These are phyloP conservation scores for Alethe castanea DNA, from an alignment of 2,113 vertebrate genomes.

Conservation along the genomic window DNA sequence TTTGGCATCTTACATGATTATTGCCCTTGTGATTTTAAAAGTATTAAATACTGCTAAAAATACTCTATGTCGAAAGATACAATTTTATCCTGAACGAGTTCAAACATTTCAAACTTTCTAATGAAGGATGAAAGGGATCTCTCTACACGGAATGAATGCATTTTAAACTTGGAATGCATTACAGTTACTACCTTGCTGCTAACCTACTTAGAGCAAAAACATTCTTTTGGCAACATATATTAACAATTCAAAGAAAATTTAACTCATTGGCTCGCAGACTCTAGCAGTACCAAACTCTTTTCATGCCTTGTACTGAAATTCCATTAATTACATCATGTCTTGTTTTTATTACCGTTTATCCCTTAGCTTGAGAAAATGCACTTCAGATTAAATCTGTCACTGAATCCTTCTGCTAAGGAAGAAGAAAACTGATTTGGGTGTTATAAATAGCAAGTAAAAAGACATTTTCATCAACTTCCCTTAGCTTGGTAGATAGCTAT, in stretches of 20 bases:
- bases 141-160: slow-evolving; percentile 30
- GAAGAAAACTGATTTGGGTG: neutral
- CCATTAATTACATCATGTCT: neutral
- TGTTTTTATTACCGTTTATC: slow-evolving; percentile 27
- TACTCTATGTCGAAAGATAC: neutral
- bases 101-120: neutral
- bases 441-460: neutral
- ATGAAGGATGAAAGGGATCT: neutral
- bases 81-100: neutral
- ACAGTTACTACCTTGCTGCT: neutral
- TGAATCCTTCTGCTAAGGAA: neutral
- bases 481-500: neutral
- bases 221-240: slow-evolving; percentile 1
- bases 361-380: neutral
- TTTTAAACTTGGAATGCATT: slow-evolving; percentile 4
- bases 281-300: neutral
- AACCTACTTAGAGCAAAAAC: slow-evolving; percentile 28
- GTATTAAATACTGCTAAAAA: neutral
- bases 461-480: neutral
- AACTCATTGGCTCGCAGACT: neutral
- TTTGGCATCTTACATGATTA: neutral
- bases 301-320: neutral
- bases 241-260: slow-evolving; percentile 27
- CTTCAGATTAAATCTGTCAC: slow-evolving; percentile 8
- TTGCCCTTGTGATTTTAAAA: neutral